Conservation (phyloP, 2,113 vertebrate genomes). For the Myiagra hebetior region DNA sequence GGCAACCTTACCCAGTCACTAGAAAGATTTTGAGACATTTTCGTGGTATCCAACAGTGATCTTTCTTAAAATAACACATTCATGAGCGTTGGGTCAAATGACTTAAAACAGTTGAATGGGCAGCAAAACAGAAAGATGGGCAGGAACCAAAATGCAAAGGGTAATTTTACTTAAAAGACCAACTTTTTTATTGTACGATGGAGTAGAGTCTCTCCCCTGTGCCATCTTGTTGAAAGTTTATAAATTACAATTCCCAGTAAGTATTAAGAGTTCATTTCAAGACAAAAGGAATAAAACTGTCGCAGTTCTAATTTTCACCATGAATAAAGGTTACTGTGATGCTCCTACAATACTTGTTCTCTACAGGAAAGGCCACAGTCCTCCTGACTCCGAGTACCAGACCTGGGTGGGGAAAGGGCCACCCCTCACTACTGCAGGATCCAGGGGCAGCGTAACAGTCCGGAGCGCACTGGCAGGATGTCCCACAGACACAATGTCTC, state of each 20-base stretch:
- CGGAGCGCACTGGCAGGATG: not conserved
- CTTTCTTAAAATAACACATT: not conserved
- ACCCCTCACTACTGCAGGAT: not conserved
- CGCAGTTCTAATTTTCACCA: constrained; percentile 11
- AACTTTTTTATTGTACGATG: constrained; percentile 52
- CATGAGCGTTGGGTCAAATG: not conserved
- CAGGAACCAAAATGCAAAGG: constrained; percentile 54
- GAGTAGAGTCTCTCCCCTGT: constrained; percentile 37
- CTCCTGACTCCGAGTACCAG: not conserved
- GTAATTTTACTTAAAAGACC: constrained; percentile 54
- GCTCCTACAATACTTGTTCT: not conserved
- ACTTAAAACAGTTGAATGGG: not conserved
- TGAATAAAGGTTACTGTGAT: constrained; percentile 3
- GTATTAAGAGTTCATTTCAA: constrained; percentile 32
- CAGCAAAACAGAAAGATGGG: constrained; percentile 20
- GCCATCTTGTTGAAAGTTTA: constrained; percentile 31
- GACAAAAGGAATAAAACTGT: constrained; percentile 40
- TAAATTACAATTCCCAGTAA: constrained; percentile 64
- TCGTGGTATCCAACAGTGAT: not conserved
- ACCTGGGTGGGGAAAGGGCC: not conserved
- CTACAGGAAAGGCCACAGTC: not conserved
- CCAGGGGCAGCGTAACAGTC: not conserved
- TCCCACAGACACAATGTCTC: not conserved
- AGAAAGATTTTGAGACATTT: not conserved
- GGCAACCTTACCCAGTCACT: not conserved